These are phyloP conservation scores for Bombus difficillimus DNA, from an alignment of 1,140 invertebrate species.

Conservation along the genomic window DNA sequence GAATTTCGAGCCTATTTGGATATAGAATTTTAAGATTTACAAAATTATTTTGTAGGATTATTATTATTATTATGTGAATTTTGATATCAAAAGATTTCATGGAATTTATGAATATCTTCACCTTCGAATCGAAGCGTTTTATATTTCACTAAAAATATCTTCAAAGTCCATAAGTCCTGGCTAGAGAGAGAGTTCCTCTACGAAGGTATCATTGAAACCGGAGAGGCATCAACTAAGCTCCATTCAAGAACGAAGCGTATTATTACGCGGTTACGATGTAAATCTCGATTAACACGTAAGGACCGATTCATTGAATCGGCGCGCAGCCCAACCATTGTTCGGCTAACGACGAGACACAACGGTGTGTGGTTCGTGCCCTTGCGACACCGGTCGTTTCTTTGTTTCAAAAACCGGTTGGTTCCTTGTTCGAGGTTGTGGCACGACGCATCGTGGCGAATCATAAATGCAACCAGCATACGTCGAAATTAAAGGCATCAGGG, in stretches of 20 bases:
- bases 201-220: background rate
- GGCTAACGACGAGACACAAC: slow-evolving; percentile 1
- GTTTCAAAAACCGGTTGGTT: slow-evolving; percentile 42
- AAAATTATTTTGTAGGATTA: too few relatives aligned
- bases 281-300: slow-evolving; percentile 55
- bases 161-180: background rate
- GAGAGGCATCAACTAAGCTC: slow-evolving; percentile 6
- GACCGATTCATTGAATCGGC: slow-evolving; percentile 40
- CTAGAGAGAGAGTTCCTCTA: background rate
- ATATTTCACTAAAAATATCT: background rate
- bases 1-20: background rate
- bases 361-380: background rate
- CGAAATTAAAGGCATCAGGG: background rate
- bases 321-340: slow-evolving; percentile 31
- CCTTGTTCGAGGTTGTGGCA: background rate
- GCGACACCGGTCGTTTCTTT: slow-evolving; percentile 43
- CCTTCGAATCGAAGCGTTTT: background rate
- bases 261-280: slow-evolving; percentile 51
- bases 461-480: slow-evolving; percentile 8
- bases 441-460: slow-evolving; percentile 23
- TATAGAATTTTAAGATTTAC: background rate
- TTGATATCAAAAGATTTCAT: too few relatives aligned
- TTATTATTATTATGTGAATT: too few relatives aligned
- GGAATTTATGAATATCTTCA: too few relatives aligned
- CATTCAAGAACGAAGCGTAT: slow-evolving; percentile 23